phyloP scores from a whole-genome alignment of 1,140 invertebrate genomes.

The Spodoptera frugiperda region DNA sequence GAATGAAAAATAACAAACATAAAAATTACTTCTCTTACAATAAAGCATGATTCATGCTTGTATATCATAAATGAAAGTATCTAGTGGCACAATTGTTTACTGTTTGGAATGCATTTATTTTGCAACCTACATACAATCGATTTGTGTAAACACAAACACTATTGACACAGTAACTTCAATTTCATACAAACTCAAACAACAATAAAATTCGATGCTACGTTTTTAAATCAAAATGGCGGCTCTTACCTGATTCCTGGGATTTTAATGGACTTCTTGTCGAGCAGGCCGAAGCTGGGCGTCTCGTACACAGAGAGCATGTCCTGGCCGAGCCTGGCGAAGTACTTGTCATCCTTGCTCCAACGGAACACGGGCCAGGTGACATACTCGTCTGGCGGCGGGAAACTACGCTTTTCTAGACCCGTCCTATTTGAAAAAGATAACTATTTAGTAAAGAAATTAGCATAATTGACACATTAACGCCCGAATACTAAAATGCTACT shows the following conservation, averaged over 20 bases:
- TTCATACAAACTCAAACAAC: not conserved
- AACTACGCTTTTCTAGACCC: conserved; percentile 96
- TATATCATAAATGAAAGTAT: no score
- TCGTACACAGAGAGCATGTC: conserved; percentile 97
- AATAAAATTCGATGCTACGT: not conserved
- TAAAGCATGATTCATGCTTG: no score
- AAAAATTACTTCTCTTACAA: not conserved
- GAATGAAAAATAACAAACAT: conserved; percentile 25
- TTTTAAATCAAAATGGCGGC: not conserved
- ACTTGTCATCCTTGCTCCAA: conserved; percentile 99
- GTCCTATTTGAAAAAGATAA: conserved; percentile 85
- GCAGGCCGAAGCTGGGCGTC: conserved; percentile 96
- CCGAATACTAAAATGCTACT: no score
- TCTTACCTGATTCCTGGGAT: conserved; percentile 92
- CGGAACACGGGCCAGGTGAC: conserved; percentile 97
- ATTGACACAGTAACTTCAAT: no score
- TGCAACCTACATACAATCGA: no score
- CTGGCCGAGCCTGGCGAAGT: conserved; percentile 95
- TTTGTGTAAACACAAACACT: no score
- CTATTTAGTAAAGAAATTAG: not conserved
- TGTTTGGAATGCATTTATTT: no score
- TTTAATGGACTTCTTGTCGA: conserved; percentile 98
- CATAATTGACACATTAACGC: no score
- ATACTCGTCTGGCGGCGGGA: conserved; percentile 93
- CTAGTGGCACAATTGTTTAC: no score